These are phyloP conservation scores for Zoanthus solanderi DNA, from an alignment of 92 coral and sea anemone genomes.

Conservation along the genomic window DNA sequence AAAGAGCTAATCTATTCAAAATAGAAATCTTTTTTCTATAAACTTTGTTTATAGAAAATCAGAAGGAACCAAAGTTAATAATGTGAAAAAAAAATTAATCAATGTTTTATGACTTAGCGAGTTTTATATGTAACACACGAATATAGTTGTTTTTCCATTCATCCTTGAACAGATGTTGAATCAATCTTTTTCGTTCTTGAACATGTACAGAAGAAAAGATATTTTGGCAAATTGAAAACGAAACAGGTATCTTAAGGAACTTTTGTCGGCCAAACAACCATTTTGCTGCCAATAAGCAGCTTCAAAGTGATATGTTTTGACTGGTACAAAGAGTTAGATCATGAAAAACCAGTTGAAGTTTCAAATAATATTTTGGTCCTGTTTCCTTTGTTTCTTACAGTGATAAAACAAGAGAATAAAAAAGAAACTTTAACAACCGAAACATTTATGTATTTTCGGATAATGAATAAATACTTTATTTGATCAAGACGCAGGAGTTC, in stretches of 20 bases:
- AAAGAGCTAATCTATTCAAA: too few relatives aligned
- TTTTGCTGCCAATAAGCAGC: slow-evolving; percentile 35
- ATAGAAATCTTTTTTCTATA: too few relatives aligned
- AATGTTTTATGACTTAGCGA: background rate
- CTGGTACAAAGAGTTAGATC: slow-evolving; percentile 38
- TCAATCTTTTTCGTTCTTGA: background rate
- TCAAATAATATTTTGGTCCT: slow-evolving; percentile 21
- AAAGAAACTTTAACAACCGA: background rate
- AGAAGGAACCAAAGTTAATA: too few relatives aligned
- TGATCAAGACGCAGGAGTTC: background rate
- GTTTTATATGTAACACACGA: background rate
- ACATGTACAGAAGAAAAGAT: background rate
- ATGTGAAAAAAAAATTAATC: background rate
- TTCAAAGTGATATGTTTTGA: slow-evolving; percentile 20
- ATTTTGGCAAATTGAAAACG: background rate
- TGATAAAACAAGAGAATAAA: slow-evolving; percentile 1
- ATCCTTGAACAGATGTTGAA: background rate
- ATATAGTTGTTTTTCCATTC: background rate
- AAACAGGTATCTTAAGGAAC: slow-evolving; percentile 13
- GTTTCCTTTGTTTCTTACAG: slow-evolving; percentile 13
- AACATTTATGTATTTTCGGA: background rate
- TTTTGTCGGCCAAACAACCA: background rate
- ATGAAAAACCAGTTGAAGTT: slow-evolving; percentile 6
- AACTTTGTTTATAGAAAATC: too few relatives aligned
- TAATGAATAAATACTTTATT: background rate